Evolutionary conservation across 2,797 vertebrate genomes (phyloP), one percentile per base, ranked within the genome.

Genomic region (Chelon auratus): DNA sequence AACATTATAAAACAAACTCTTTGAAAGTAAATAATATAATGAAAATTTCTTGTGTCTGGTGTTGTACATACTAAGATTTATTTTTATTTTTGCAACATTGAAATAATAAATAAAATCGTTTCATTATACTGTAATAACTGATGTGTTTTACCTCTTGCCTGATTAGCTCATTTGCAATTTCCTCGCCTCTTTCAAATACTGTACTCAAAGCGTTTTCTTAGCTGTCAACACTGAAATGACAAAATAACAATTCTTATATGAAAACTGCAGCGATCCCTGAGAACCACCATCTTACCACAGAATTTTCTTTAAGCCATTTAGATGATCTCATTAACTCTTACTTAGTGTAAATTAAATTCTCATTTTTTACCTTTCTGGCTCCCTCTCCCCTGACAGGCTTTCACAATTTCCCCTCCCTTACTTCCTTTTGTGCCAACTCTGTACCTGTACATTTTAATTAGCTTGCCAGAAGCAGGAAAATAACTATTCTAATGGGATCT

Each of bases 371-470:
- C 3, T 81, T 79, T 64, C 74, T 74, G 48, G 72, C 62, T 83
- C 75, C 58, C 68, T 88, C 71, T 89, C 81, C 80, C 70, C 77
- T 86, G 89, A 92, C 87, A 89, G 80, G 53, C 68, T 85, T 91
- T 90, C 81, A 85, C 79, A 71, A 77, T 83, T 73, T 79, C 68
- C 78, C 71, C 73, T 82, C 78, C 77, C 79, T 81, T 63, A 76
- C 73, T 76, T 81, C 54, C 59, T 77, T 69, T 76, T 79, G 77
- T 70, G 87, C 81, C 79, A 81, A 43, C 84, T 76, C 73, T 81
- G 24, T 88, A 92, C 88, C 92, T 93, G 84, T 83, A 87, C 78
- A 77, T 90, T 93, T 93, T 93, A 94, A 93, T 93, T 92, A 93
- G 88, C 76, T 89, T 88, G 79, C 91, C 90, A 89, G 86, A 86